Evolutionary conservation across 2,888 invertebrate genomes (phyloP).

Genomic region (Parnassius orleans): DNA sequence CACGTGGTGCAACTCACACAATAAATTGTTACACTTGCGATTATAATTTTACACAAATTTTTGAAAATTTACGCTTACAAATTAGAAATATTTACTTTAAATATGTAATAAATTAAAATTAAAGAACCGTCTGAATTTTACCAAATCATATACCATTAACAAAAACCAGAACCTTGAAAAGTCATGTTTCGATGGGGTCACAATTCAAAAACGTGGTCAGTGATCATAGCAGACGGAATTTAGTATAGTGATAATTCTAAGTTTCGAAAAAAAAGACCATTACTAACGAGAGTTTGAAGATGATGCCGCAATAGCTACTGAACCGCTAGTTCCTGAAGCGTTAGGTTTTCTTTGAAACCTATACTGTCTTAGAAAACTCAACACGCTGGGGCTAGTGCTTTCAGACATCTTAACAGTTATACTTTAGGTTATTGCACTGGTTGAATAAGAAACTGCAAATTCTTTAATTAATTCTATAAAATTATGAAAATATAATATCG

Average conservation of each 20-base stretch:
- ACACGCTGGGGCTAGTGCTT: constrained; percentile 78
- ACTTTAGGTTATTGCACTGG: constrained; percentile 23
- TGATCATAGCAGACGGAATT: constrained; percentile 40
- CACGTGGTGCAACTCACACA: neutral
- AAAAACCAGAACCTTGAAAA: constrained; percentile 42
- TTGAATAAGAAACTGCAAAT: constrained; percentile 4
- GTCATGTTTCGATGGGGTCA: constrained; percentile 35
- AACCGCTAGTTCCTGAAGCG: constrained; percentile 57
- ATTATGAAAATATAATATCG: constrained; percentile 50
- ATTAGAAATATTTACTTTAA: too few relatives aligned
- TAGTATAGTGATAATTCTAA: constrained; percentile 40
- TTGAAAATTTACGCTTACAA: too few relatives aligned
- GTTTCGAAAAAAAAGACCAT: constrained; percentile 23
- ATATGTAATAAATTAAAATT: too few relatives aligned
- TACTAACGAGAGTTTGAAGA: constrained; percentile 70
- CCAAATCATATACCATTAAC: neutral
- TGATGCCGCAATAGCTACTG: constrained; percentile 57
- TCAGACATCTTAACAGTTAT: constrained; percentile 62
- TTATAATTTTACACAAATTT: too few relatives aligned
- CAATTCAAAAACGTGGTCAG: constrained; percentile 40
- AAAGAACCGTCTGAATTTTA: too few relatives aligned
- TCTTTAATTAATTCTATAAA: constrained; percentile 33
- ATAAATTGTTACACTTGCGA: too few relatives aligned
- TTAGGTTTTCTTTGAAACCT: constrained; percentile 84
- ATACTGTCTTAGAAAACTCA: constrained; percentile 84